These are phyloP conservation scores for Spialia ferax DNA, from an alignment of 2,888 invertebrate species.

Conservation along the genomic window DNA sequence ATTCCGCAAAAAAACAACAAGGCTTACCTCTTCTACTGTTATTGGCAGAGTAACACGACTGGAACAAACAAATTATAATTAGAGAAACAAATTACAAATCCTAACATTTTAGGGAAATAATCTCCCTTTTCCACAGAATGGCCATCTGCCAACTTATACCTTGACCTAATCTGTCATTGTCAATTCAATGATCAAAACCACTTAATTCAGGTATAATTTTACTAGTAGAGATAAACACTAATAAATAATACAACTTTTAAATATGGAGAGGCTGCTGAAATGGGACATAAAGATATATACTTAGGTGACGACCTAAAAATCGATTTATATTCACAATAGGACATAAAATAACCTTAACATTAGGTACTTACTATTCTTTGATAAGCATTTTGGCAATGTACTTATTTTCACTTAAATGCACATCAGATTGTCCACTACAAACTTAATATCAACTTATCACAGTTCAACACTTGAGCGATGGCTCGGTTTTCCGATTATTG, in stretches of 20 bases:
- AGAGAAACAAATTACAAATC: constrained; percentile 15
- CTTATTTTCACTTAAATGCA: constrained; percentile 79
- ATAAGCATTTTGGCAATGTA: constrained; percentile 88
- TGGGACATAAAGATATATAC: constrained; percentile 46
- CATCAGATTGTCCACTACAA: constrained; percentile 85
- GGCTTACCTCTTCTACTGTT: constrained; percentile 97
- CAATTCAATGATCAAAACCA: constrained; percentile 48
- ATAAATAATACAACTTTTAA: constrained; percentile 1
- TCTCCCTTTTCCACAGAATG: constrained; percentile 33
- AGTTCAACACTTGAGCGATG: constrained; percentile 82
- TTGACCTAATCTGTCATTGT: constrained; percentile 77
- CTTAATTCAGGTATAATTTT: constrained; percentile 57
- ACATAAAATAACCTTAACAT: constrained; percentile 70
- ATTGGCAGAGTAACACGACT: constrained; percentile 98
- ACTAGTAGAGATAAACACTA: constrained; percentile 27
- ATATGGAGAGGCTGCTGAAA: background rate
- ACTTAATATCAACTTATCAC: constrained; percentile 78
- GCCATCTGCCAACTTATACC: constrained; percentile 63
- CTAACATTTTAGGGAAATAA: constrained; percentile 28
- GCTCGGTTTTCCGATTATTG: constrained; percentile 76
- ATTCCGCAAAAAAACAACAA: constrained; percentile 13
- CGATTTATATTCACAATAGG: constrained; percentile 75
- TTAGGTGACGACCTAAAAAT: constrained; percentile 67
- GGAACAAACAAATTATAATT: constrained; percentile 74
- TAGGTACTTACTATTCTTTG: constrained; percentile 92